Conservation (phyloP, 2,113 vertebrate genomes). For the Arenaria interpres region DNA sequence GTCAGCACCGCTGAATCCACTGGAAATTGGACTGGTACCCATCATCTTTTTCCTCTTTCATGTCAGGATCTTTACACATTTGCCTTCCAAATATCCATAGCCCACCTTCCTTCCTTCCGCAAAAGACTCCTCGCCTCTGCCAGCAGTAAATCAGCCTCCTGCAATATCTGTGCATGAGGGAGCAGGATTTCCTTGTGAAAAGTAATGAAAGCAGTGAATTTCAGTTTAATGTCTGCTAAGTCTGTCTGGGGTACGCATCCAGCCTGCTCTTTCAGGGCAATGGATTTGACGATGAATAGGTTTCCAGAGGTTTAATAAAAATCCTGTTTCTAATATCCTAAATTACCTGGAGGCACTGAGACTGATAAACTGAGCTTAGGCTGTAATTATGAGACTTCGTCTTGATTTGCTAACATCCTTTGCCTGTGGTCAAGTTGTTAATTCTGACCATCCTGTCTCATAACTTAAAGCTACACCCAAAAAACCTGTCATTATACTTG, state of each 20-base stretch:
- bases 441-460: background rate
- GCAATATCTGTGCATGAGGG: background rate
- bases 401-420: background rate
- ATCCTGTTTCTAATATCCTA: slow-evolving; percentile 43
- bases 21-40: background rate
- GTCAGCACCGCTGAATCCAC: background rate
- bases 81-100: background rate
- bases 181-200: background rate
- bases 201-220: background rate
- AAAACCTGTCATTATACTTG: background rate
- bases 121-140: background rate
- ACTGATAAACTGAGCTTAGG: background rate
- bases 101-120: background rate
- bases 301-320: slow-evolving; percentile 48
- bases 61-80: background rate
- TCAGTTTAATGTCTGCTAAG: background rate
- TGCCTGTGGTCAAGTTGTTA: slow-evolving; percentile 11
- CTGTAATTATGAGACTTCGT: background rate
- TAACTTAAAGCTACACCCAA: background rate
- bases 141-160: background rate
- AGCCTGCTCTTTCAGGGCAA: background rate
- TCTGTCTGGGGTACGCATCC: background rate
- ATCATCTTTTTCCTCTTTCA: background rate
- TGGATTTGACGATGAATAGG: background rate
- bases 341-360: slow-evolving; percentile 8